phyloP scores from a whole-genome alignment of 2,797 vertebrate species.

The Xyrichtys novacula region DNA sequence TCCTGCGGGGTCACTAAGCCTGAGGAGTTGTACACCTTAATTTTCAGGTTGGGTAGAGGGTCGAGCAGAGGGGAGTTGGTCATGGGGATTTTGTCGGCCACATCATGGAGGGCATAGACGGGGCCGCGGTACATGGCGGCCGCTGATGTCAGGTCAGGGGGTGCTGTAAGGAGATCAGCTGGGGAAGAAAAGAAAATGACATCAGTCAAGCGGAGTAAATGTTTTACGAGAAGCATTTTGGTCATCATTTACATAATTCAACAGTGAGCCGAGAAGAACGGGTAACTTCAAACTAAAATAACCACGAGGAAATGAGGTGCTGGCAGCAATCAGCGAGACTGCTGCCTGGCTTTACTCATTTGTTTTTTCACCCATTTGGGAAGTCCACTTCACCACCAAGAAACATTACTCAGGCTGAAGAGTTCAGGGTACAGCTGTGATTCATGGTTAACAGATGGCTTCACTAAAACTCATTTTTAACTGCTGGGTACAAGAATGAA shows the following conservation, averaged over 20 bases:
- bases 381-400: conserved; percentile 65
- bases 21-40: conserved; percentile 97
- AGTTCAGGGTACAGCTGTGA: conserved; percentile 70
- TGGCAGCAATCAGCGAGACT: conserved; percentile 55
- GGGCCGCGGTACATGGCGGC: conserved; percentile 97
- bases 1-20: conserved; percentile 95
- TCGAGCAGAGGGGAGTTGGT: conserved; percentile 98
- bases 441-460: conserved; percentile 81
- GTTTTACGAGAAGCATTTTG: background rate
- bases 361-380: conserved; percentile 68
- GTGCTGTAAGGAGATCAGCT: conserved; percentile 94
- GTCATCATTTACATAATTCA: background rate
- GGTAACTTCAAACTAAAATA: conserved; percentile 42
- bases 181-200: conserved; percentile 17
- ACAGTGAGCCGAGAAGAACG: conserved; percentile 7
- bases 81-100: conserved; percentile 99
- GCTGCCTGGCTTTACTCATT: conserved; percentile 47
- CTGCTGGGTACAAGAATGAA: conserved; percentile 75
- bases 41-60: conserved; percentile 96
- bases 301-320: conserved; percentile 50
- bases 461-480: conserved; percentile 64
- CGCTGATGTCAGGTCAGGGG: conserved; percentile 96
- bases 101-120: conserved; percentile 95
- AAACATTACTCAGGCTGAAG: conserved; percentile 68
- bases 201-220: background rate